These are phyloP conservation scores for Ceriagrion tenellum DNA, from an alignment of 2,888 invertebrate species.

Conservation along the genomic window DNA sequence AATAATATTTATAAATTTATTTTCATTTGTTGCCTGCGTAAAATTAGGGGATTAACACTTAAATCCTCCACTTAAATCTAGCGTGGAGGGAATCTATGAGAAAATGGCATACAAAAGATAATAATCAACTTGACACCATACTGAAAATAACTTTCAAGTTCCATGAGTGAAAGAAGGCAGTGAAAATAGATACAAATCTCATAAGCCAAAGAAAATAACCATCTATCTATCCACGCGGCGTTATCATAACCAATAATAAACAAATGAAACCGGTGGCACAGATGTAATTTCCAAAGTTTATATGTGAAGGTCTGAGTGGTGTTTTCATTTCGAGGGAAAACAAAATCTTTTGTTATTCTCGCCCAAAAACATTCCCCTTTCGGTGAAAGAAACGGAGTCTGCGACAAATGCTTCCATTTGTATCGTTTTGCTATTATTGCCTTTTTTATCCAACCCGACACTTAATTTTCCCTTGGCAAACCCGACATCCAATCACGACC, in stretches of 20 bases:
- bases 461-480: background rate
- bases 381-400: background rate
- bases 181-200: no score
- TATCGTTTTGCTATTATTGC: background rate
- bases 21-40: no score
- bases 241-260: background rate
- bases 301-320: background rate
- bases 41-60: no score
- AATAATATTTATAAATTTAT: no score
- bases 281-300: background rate
- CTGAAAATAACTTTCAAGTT: no score
- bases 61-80: no score
- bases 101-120: no score
- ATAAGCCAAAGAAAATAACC: background rate
- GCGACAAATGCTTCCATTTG: background rate
- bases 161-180: no score
- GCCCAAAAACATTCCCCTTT: background rate
- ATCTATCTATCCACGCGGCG: background rate
- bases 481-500: background rate
- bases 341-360: slow-evolving; percentile 10
- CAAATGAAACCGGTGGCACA: background rate
- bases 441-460: background rate
- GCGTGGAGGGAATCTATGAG: no score
- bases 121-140: no score
- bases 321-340: background rate